A percentile compares a stretch with the other conserved stretches of the same genome.
Evolutionary conservation across 2,888 invertebrate genomes (phyloP).

Genomic region (Caenorhabditis panamensis): DNA sequence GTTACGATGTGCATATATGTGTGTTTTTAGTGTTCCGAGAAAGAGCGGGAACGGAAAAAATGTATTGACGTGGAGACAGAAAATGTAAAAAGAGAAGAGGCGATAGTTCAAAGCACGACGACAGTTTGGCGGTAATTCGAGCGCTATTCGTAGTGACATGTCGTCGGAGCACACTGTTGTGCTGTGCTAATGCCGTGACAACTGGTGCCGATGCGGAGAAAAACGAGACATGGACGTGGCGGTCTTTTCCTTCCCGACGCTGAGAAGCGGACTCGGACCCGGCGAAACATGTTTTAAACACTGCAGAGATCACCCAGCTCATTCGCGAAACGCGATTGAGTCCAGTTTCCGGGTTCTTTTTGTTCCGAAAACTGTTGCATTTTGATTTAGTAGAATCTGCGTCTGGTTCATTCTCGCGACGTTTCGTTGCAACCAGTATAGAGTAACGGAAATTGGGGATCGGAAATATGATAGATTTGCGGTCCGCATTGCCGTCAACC

Average conservation of each 20-base stretch:
- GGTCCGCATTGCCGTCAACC: conserved; percentile 5
- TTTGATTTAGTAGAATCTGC: conserved; percentile 33
- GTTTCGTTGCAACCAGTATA: conserved; percentile 3
- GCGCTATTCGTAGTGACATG: conserved; percentile 56
- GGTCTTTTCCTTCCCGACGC: conserved; percentile 40
- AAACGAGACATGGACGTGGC: conserved; percentile 61
- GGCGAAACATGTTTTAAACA: conserved; percentile 58
- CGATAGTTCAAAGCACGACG: conserved; percentile 49
- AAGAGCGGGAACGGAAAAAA: neutral
- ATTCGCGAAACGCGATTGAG: conserved; percentile 40
- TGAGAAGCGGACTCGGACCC: conserved; percentile 26
- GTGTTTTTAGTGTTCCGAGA: conserved; percentile 19
- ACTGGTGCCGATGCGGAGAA: conserved; percentile 57
- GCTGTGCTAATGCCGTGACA: conserved; percentile 59
- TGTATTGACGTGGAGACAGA: conserved; percentile 1
- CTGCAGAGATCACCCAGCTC: conserved; percentile 52
- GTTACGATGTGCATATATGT: conserved; percentile 48
- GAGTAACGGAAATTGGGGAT: conserved; percentile 18
- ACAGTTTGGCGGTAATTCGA: conserved; percentile 55
- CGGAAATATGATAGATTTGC: conserved; percentile 42
- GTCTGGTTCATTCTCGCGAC: neutral
- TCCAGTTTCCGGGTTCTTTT: conserved; percentile 22
- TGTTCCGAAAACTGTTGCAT: conserved; percentile 46
- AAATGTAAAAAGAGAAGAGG: conserved; percentile 3
- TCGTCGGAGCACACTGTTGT: conserved; percentile 56